A percentile compares a stretch with the other conserved stretches of the same genome.
Evolutionary conservation across 2,113 vertebrate genomes (phyloP).

Genomic region (Nycticryphes semicollaris): DNA sequence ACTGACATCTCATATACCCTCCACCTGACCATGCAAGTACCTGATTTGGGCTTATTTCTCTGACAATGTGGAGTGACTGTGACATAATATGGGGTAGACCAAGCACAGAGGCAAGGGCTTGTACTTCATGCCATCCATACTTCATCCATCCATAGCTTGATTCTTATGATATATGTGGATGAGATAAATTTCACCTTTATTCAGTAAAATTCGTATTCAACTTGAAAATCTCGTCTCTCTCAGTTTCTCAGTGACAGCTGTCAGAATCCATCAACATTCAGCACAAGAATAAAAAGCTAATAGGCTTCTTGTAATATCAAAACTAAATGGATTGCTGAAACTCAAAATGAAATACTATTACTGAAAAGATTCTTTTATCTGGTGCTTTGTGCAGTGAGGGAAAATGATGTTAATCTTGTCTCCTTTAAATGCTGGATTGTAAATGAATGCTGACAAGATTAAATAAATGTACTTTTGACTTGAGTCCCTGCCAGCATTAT

Average conservation of each 20-base stretch:
- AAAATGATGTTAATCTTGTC: slow-evolving; percentile 65
- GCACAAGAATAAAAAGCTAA: slow-evolving; percentile 60
- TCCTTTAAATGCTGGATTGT: slow-evolving; percentile 41
- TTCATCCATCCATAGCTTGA: background rate
- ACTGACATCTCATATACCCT: background rate
- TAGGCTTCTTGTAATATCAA: slow-evolving; percentile 66
- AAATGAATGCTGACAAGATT: slow-evolving; percentile 68
- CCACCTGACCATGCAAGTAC: background rate
- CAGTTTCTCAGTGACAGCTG: slow-evolving; percentile 60
- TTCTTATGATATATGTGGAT: background rate
- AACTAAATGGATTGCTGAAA: slow-evolving; percentile 69
- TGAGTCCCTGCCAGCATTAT: background rate
- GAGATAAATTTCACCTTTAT: slow-evolving; percentile 31
- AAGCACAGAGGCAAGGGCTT: background rate
- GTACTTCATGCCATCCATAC: background rate
- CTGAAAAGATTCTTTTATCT: slow-evolving; percentile 70
- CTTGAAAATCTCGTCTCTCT: slow-evolving; percentile 47
- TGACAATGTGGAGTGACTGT: background rate
- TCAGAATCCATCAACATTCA: slow-evolving; percentile 72
- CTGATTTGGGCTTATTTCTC: background rate
- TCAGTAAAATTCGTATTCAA: slow-evolving; percentile 47
- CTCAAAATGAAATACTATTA: slow-evolving; percentile 69
- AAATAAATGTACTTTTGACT: slow-evolving; percentile 58
- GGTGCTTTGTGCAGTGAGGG: slow-evolving; percentile 56
- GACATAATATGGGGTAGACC: background rate